Evolutionary conservation across 2,797 vertebrate genomes (phyloP).

Genomic region (Channallabes apus): DNA sequence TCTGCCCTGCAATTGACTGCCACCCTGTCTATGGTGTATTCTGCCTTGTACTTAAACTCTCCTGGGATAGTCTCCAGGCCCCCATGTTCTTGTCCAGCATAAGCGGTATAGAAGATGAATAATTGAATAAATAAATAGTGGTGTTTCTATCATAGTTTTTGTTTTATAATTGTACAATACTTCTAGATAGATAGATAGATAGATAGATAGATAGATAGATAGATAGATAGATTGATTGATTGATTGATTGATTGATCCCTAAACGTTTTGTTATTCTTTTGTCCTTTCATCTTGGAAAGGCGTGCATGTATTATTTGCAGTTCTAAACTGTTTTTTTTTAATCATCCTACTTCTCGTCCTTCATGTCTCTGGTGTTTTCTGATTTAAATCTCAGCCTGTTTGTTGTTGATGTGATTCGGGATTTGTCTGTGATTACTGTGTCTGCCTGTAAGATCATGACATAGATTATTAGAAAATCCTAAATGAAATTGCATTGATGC

Average conservation of each 20-base stretch:
- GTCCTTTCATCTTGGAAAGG: conserved; percentile 9
- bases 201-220: no score
- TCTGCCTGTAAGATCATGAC: neutral
- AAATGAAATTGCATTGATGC: conserved; percentile 9
- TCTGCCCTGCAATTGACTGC: no score
- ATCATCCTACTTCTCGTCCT: conserved; percentile 29
- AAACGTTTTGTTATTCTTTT: neutral
- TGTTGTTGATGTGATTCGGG: conserved; percentile 27
- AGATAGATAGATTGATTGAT: no score
- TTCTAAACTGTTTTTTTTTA: conserved; percentile 7
- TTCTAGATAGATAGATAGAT: neutral
- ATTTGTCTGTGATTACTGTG: conserved; percentile 25
- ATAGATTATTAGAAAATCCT: conserved; percentile 20
- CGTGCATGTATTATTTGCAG: conserved; percentile 18
- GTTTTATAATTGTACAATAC: no score
- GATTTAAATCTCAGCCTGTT: conserved; percentile 25
- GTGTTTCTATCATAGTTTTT: no score
- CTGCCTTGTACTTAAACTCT: no score
- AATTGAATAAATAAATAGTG: no score
- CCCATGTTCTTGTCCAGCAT: no score
- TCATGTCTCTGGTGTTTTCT: conserved; percentile 19
- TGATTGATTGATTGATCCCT: neutral
- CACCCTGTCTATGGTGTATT: no score
- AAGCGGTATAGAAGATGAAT: no score
- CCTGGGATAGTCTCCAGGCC: no score